Evolutionary conservation across 2,888 invertebrate species (phyloP).

Genomic region (Mechanitis mazaeus): DNA sequence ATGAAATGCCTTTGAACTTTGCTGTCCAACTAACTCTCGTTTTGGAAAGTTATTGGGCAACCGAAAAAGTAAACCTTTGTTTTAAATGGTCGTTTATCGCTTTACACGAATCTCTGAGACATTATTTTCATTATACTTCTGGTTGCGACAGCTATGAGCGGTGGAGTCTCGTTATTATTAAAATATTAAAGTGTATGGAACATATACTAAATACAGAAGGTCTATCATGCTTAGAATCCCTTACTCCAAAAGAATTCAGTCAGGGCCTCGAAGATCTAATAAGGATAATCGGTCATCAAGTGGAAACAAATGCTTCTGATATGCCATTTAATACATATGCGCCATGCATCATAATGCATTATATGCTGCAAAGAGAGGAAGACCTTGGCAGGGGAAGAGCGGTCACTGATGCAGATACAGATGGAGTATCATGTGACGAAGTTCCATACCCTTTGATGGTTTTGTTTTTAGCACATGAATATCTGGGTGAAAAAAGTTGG

Average conservation of each 20-base stretch:
- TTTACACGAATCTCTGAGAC: conserved; percentile 83
- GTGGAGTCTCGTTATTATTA: conserved; percentile 65
- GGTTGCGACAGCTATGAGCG: conserved; percentile 64
- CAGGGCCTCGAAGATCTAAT: conserved; percentile 85
- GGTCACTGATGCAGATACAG: conserved; percentile 52
- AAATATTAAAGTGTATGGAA: conserved; percentile 66
- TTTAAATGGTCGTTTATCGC: conserved; percentile 87
- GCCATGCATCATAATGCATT: conserved; percentile 91
- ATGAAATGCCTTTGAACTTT: conserved; percentile 72
- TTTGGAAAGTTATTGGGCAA: conserved; percentile 80
- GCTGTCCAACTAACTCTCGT: conserved; percentile 78
- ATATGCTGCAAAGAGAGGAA: conserved; percentile 84
- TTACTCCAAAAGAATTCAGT: conserved; percentile 77
- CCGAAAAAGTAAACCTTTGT: conserved; percentile 79
- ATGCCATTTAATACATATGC: conserved; percentile 82
- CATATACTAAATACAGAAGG: conserved; percentile 64
- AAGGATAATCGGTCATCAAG: conserved; percentile 85
- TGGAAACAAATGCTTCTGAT: conserved; percentile 82
- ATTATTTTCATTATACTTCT: conserved; percentile 73
- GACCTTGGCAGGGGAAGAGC: conserved; percentile 79
- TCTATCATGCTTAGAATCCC: conserved; percentile 66
- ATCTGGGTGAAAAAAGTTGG: conserved; percentile 85
- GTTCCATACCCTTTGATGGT: conserved; percentile 85
- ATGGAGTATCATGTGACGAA: conserved; percentile 71
- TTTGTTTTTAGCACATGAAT: conserved; percentile 89